Base-by-base conservation (phyloP, 2,113 vertebrate species). In the Gasterosteus nipponicus region DNA sequence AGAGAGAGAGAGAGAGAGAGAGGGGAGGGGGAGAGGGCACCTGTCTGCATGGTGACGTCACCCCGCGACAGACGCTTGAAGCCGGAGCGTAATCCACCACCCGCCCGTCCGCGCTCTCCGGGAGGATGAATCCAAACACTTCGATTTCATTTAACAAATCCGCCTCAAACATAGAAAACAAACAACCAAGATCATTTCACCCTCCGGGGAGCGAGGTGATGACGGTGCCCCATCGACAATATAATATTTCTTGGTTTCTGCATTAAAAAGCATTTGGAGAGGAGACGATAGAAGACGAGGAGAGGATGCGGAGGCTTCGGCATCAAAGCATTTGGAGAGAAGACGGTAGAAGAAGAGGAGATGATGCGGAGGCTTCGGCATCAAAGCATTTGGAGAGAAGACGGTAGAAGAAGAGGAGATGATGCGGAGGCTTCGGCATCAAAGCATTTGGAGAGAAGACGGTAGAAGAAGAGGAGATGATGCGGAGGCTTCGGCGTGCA, bases 41-140 rank as follows among this genome's bases (percentile, higher is more conserved):
- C 89, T 85, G 80, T 77, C 89, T 88, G 76, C 89, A 87, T 78
- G 80, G 75, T 92, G 91, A 93, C 89, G 90, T 93, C 91, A 92
- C 56, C 70, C 79, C 56, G 67, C 76, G 73, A 69, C 69, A 83
- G 80, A 76, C 62, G 71, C 56, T 71, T 10, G 10, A 57, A 73
- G 56, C 80, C 60, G 65, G 69, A 18, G 71, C 71, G 82, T 87
- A 78, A 82, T 70, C 70, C 62, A 15, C 59, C 68, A 49, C 78
- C 73, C 68, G 80, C 82, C 63, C 64, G 56, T 77, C 73, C 68
- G 82, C 82, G 66, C 90, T 19, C 77, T 85, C 85, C 87, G 51
- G 80, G 84, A 85, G 82, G 73, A 81, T 83, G 68, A 77, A 78
- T 79, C 70, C 73, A 78, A 87, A 83, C 80, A 71, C 70, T 71